These are phyloP conservation scores for Agonopterix arenella DNA, from an alignment of 2,888 invertebrate genomes.

Conservation along the genomic window DNA sequence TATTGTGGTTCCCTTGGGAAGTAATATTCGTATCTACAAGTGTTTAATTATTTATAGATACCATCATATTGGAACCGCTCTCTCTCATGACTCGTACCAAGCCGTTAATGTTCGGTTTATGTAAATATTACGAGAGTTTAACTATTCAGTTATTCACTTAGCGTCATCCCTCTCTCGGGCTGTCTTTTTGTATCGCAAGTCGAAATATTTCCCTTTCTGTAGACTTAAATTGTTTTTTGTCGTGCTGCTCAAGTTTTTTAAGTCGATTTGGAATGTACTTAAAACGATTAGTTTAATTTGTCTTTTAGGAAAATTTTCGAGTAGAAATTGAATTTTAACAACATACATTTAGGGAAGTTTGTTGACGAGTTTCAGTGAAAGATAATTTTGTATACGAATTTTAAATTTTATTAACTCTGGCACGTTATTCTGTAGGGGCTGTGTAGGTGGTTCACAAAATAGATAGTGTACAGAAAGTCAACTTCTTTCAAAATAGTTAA, in stretches of 20 bases:
- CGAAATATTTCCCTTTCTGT: conserved; percentile 37
- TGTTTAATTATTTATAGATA: too few relatives aligned
- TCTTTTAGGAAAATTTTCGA: conserved; percentile 30
- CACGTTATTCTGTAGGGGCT: too few relatives aligned
- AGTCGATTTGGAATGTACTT: conserved; percentile 49
- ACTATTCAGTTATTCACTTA: conserved; percentile 75
- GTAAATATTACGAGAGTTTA: conserved; percentile 73
- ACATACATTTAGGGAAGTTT: conserved; percentile 11
- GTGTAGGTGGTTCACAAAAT: too few relatives aligned
- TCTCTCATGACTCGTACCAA: conserved; percentile 34
- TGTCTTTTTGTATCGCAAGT: conserved; percentile 60
- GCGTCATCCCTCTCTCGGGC: conserved; percentile 51
- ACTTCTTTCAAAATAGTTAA: too few relatives aligned
- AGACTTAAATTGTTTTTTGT: conserved; percentile 26
- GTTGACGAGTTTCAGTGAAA: conserved; percentile 3
- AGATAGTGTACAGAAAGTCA: too few relatives aligned
- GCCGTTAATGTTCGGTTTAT: conserved; percentile 68
- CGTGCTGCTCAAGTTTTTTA: conserved; percentile 33
- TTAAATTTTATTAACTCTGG: conserved; percentile 1
- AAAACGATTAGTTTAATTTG: conserved; percentile 46
- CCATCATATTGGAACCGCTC: conserved; percentile 18
- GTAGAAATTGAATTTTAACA: conserved; percentile 37
- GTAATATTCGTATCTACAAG: too few relatives aligned
- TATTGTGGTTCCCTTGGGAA: too few relatives aligned
- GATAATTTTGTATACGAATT: conserved; percentile 4